These are phyloP conservation scores for Myodes glareolus DNA, from an alignment of 2,113 vertebrate species.

Conservation along the genomic window DNA sequence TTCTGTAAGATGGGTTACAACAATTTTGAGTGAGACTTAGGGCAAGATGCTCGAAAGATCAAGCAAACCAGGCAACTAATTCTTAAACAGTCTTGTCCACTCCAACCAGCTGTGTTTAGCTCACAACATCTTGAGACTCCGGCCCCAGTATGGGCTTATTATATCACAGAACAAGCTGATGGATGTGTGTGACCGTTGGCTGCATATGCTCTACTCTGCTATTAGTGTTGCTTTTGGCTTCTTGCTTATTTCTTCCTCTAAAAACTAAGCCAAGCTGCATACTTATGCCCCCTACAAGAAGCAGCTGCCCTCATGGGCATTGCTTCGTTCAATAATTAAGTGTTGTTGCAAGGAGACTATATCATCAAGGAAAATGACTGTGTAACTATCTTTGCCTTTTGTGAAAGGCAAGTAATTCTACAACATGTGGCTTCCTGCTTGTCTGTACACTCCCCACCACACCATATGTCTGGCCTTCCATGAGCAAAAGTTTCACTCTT, in stretches of 20 bases:
- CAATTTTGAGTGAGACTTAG: background rate
- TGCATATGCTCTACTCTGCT: background rate
- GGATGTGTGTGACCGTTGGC: background rate
- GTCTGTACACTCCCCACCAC: conserved; percentile 67
- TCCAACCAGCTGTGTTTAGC: background rate
- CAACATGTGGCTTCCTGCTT: conserved; percentile 73
- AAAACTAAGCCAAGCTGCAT: background rate
- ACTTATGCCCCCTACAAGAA: background rate
- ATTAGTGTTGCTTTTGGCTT: background rate
- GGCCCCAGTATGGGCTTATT: background rate
- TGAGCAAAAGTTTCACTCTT: conserved; percentile 82
- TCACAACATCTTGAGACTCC: background rate
- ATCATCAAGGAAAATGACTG: background rate
- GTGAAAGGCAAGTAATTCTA: conserved; percentile 43
- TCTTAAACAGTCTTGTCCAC: background rate
- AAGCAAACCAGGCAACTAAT: background rate
- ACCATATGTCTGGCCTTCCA: conserved; percentile 73
- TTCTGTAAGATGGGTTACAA: background rate
- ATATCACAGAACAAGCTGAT: background rate
- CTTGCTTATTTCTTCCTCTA: background rate
- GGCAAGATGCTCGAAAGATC: background rate
- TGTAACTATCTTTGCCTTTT: background rate
- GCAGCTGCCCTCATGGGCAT: background rate
- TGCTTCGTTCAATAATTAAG: background rate
- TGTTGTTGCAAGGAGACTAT: background rate